A percentile compares a stretch with the other conserved stretches of the same genome.
Conservation (phyloP, 2,888 invertebrate species). For the Parochlus steinenii region DNA sequence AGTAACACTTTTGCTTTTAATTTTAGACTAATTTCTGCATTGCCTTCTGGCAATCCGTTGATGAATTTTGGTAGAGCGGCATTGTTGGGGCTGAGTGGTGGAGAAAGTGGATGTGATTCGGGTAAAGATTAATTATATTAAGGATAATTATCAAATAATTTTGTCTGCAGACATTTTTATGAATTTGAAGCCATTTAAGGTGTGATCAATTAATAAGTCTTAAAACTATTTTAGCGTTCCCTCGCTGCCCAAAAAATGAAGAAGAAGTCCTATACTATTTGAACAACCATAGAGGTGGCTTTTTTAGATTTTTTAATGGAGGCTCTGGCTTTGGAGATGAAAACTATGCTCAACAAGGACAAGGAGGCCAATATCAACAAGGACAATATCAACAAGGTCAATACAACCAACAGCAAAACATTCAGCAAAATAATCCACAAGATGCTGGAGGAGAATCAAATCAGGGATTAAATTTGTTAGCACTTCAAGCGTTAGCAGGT, state of each 20-base stretch:
- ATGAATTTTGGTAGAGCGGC: constrained; percentile 59
- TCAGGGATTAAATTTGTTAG: constrained; percentile 12
- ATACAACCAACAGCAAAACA: constrained; percentile 10
- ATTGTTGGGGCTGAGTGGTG: constrained; percentile 49
- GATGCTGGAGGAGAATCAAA: constrained; percentile 6
- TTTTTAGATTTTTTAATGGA: constrained; percentile 59
- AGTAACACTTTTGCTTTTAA: no score
- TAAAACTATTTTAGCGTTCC: no score
- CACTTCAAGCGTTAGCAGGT: constrained; percentile 13
- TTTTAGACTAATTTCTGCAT: constrained; percentile 21
- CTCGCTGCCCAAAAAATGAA: constrained; percentile 52
- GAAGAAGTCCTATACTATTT: constrained; percentile 57
- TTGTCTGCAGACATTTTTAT: neutral
- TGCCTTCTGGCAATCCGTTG: constrained; percentile 36
- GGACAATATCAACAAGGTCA: constrained; percentile 1
- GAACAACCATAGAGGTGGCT: constrained; percentile 74
- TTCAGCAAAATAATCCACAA: constrained; percentile 11
- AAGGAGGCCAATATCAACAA: constrained; percentile 4
- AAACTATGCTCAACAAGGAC: neutral
- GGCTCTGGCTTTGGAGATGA: constrained; percentile 26
- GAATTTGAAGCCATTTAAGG: neutral
- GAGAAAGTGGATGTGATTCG: constrained; percentile 24
- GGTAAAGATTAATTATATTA: no score
- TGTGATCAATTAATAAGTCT: constrained; percentile 13
- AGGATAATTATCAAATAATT: neutral